Conservation (phyloP, 2,888 invertebrate species). For the Andrena hattorfiana region DNA sequence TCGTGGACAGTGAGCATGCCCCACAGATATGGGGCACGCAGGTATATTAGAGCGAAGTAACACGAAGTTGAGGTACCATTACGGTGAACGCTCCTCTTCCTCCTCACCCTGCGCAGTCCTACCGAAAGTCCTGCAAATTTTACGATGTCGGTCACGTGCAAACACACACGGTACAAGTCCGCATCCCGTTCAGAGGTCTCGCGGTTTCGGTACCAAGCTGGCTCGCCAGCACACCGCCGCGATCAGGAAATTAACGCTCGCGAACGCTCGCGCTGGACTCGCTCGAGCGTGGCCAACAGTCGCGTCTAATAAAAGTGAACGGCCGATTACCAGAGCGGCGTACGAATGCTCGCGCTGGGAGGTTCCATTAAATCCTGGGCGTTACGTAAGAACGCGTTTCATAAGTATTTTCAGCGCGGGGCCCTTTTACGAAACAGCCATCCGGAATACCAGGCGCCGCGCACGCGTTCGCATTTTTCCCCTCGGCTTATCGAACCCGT, state of each 20-base stretch:
- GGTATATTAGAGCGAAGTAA: no score
- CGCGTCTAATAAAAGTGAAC: slow-evolving; percentile 61
- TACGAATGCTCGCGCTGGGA: not conserved
- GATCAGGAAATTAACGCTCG: slow-evolving; percentile 61
- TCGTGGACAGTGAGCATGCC: no score
- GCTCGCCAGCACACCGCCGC: slow-evolving; percentile 32
- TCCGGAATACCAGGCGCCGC: not conserved
- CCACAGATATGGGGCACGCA: no score
- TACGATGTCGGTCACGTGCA: slow-evolving; percentile 35
- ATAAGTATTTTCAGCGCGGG: not conserved
- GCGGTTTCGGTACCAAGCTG: slow-evolving; percentile 42
- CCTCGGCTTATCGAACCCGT: not conserved
- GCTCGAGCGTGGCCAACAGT: slow-evolving; percentile 52
- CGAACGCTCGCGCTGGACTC: slow-evolving; percentile 2
- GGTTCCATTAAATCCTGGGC: slow-evolving; percentile 7
- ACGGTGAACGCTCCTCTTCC: not conserved
- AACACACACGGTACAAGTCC: not conserved
- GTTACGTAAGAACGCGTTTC: slow-evolving; percentile 19
- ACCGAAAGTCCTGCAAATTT: slow-evolving; percentile 33
- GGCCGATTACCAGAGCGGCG: slow-evolving; percentile 29
- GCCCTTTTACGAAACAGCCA: slow-evolving; percentile 8
- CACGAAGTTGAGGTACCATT: not conserved
- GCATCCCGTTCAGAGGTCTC: not conserved
- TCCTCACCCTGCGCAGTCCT: slow-evolving; percentile 6
- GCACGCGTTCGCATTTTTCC: not conserved